Percentiles rank a stretch among this genome's conserved stretches.
Evolutionary conservation across 2,888 invertebrate genomes (phyloP).

Genomic region (Cordilura impudica): DNA sequence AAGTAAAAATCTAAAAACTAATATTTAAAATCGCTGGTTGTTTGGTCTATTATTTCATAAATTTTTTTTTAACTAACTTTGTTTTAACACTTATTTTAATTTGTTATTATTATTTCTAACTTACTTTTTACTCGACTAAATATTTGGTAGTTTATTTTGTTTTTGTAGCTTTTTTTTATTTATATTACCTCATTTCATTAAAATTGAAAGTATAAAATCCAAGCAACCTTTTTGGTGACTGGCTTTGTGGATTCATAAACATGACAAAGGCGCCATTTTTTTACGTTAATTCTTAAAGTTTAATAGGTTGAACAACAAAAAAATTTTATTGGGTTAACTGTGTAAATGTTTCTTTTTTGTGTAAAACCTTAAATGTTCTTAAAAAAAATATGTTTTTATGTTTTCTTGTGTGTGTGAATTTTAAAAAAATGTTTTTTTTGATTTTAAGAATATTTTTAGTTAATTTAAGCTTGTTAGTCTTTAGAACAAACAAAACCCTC

Average conservation of each 20-base stretch:
- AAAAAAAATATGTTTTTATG: constrained; percentile 30
- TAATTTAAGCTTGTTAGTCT: constrained; percentile 45
- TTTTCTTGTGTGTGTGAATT: constrained; percentile 67
- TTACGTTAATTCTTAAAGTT: constrained; percentile 39
- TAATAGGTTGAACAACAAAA: constrained; percentile 50
- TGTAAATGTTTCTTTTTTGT: constrained; percentile 47
- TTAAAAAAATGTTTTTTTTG: constrained; percentile 70
- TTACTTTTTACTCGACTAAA: constrained; percentile 25
- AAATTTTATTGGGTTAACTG: constrained; percentile 52
- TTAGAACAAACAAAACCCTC: constrained; percentile 19
- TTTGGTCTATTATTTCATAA: constrained; percentile 70
- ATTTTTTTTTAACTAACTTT: constrained; percentile 65
- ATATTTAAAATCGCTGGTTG: constrained; percentile 73
- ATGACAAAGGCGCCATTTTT: constrained; percentile 51
- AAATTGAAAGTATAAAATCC: constrained; percentile 36
- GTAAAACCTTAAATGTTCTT: constrained; percentile 65
- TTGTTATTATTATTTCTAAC: background rate
- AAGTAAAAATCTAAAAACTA: constrained; percentile 70
- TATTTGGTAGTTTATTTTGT: constrained; percentile 19
- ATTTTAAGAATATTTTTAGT: background rate
- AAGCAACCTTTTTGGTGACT: constrained; percentile 57
- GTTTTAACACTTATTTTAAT: constrained; percentile 32
- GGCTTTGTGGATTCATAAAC: constrained; percentile 49
- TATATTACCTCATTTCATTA: constrained; percentile 25
- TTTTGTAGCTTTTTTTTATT: background rate